Conservation (phyloP, 2,888 invertebrate genomes). For the Ecdyonurus torrentis region DNA sequence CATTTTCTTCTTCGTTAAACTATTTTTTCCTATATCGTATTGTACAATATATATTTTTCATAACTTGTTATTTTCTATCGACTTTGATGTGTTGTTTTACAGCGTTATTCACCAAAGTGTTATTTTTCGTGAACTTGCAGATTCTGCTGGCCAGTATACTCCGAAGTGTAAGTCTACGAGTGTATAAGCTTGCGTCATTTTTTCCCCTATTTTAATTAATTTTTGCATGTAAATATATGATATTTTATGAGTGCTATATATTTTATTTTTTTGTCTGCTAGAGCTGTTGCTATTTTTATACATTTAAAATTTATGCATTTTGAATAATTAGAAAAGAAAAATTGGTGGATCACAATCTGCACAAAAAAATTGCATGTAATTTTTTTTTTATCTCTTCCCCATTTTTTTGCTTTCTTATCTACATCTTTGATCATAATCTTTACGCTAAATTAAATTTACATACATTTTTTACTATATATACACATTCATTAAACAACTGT, state of each 20-base stretch:
- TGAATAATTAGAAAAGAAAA: background rate
- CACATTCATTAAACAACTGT: too few species aligned
- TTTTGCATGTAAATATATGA: too few species aligned
- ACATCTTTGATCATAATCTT: too few species aligned
- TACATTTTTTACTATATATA: too few species aligned
- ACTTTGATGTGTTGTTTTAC: background rate
- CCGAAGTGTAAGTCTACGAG: slow-evolving; percentile 19
- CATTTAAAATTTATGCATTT: slow-evolving; percentile 5
- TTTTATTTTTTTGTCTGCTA: background rate
- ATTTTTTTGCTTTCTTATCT: too few species aligned
- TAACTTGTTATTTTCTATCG: background rate
- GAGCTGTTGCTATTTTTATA: background rate
- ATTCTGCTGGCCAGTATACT: slow-evolving; percentile 29
- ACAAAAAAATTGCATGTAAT: too few species aligned
- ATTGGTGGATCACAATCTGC: too few species aligned
- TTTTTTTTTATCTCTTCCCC: too few species aligned
- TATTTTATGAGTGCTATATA: background rate
- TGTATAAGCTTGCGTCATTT: slow-evolving; percentile 20
- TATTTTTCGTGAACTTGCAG: slow-evolving; percentile 18
- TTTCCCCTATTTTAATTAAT: background rate
- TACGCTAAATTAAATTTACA: too few species aligned
- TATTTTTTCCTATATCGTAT: background rate
- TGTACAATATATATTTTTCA: background rate
- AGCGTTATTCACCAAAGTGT: slow-evolving; percentile 4
- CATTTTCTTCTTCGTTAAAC: background rate